Conservation (phyloP, 2,888 invertebrate species). For the Drosophila austrosaltans region DNA sequence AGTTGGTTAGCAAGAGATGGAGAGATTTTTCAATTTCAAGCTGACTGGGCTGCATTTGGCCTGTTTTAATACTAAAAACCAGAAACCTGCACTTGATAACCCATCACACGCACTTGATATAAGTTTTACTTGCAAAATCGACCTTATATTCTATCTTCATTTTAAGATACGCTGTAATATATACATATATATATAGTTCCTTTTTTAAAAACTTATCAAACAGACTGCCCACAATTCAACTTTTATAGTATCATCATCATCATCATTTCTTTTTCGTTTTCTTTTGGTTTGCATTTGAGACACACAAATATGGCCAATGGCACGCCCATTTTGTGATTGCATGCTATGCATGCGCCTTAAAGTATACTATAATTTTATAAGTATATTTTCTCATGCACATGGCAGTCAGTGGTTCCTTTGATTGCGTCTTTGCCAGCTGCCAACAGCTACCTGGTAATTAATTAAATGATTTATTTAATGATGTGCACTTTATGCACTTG, state of each 20-base stretch:
- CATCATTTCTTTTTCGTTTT: constrained; percentile 2
- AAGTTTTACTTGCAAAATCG: not conserved
- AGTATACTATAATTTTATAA: constrained; percentile 36
- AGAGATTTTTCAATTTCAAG: constrained; percentile 1
- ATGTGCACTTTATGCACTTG: constrained; percentile 61
- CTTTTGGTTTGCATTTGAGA: constrained; percentile 50
- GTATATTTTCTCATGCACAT: not conserved
- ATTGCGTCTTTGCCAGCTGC: constrained; percentile 10
- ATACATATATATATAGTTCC: not conserved
- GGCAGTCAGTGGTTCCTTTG: constrained; percentile 1
- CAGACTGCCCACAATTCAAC: not conserved
- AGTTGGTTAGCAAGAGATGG: too few relatives aligned
- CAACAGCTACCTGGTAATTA: constrained; percentile 48
- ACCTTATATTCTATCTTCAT: too few relatives aligned
- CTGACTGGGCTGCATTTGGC: not conserved
- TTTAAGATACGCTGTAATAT: not conserved
- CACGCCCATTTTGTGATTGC: constrained; percentile 36
- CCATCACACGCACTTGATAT: constrained; percentile 1
- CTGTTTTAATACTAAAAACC: not conserved
- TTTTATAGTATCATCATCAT: not conserved
- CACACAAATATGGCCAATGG: constrained; percentile 19
- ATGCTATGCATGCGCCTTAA: constrained; percentile 46
- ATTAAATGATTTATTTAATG: constrained; percentile 75
- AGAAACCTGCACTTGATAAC: not conserved
- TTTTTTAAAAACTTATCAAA: too few relatives aligned